These are phyloP conservation scores for Boloria selene DNA, from an alignment of 2,888 invertebrate species.

Conservation along the genomic window DNA sequence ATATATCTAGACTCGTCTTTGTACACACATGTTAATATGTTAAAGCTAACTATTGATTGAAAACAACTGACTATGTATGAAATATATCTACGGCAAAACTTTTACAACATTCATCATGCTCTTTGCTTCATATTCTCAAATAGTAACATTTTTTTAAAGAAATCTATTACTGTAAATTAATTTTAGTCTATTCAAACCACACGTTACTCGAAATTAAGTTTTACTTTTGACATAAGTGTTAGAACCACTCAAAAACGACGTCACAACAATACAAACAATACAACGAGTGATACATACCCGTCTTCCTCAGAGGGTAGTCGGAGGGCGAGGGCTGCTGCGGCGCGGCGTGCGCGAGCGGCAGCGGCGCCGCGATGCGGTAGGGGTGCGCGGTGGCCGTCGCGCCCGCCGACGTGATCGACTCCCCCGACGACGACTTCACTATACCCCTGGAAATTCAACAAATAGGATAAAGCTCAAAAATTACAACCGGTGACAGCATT, in stretches of 20 bases:
- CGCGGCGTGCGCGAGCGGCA: slow-evolving; percentile 64
- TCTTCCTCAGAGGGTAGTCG: slow-evolving; percentile 97
- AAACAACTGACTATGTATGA: neutral
- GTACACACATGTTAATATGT: slow-evolving; percentile 14
- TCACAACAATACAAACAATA: slow-evolving; percentile 2
- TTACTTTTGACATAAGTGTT: slow-evolving; percentile 1
- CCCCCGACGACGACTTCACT: slow-evolving; percentile 85
- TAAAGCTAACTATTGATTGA: slow-evolving; percentile 9
- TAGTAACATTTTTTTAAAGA: neutral
- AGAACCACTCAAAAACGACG: slow-evolving; percentile 13
- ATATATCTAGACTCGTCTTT: neutral
- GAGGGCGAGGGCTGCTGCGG: slow-evolving; percentile 65
- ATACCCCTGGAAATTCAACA: slow-evolving; percentile 75
- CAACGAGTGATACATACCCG: slow-evolving; percentile 84
- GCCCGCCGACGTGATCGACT: slow-evolving; percentile 82
- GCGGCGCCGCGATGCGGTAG: slow-evolving; percentile 86
- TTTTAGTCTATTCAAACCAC: neutral
- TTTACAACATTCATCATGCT: slow-evolving; percentile 20
- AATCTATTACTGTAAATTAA: neutral
- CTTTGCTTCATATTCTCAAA: neutral
- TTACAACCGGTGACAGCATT: neutral
- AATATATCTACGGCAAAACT: neutral
- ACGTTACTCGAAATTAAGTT: neutral
- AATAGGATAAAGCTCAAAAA: neutral
- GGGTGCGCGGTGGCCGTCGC: slow-evolving; percentile 85